Conservation (phyloP, 2,113 vertebrate genomes). For the Acanthochromis polyacanthus region DNA sequence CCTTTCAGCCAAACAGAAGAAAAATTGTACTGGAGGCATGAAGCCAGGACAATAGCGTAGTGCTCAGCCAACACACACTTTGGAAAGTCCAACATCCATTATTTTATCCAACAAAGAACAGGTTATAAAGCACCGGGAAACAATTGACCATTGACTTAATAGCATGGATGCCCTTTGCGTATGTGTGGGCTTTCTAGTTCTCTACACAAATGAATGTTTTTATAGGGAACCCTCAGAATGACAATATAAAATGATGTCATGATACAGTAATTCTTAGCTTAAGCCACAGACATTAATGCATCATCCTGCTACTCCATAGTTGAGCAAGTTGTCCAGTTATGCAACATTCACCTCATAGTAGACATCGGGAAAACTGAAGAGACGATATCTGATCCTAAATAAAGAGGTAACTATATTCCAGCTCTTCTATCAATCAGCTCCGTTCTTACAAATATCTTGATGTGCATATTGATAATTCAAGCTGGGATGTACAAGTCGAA, state of each 20-base stretch:
- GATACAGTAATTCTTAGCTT: background rate
- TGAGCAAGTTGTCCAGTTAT: background rate
- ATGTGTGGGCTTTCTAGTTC: background rate
- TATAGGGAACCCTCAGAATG: background rate
- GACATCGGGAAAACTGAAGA: background rate
- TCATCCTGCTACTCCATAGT: background rate
- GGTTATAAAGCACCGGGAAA: background rate
- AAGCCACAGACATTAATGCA: background rate
- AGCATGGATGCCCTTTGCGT: background rate
- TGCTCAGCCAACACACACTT: slow-evolving; percentile 36
- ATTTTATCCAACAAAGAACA: slow-evolving; percentile 36
- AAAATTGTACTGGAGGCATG: slow-evolving; percentile 25
- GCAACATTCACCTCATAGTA: background rate
- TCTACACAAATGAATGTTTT: background rate
- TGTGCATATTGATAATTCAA: background rate
- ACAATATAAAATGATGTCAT: background rate
- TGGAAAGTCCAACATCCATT: slow-evolving; percentile 25
- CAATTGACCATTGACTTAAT: background rate
- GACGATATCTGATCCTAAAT: background rate
- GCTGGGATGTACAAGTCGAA: background rate
- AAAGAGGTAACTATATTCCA: background rate
- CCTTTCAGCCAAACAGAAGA: slow-evolving; percentile 37
- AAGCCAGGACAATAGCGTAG: slow-evolving; percentile 48
- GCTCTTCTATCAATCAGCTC: background rate
- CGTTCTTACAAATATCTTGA: background rate